Base-by-base conservation (phyloP, 35 echinoderm and acorn worm genomes). In the Hemicentrotus pulcherrimus region DNA sequence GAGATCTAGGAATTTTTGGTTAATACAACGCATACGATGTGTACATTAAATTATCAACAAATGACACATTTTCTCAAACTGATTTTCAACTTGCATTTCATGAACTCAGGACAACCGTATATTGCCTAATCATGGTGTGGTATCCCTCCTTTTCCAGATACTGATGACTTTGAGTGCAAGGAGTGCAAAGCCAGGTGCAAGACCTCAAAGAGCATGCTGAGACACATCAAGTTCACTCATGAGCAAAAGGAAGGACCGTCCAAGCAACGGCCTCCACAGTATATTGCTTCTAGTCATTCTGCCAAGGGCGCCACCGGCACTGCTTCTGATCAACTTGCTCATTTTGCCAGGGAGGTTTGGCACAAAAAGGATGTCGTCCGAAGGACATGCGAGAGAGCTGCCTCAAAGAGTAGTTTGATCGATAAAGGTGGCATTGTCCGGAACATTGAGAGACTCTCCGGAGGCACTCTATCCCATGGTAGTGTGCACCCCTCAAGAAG, bases 171-270 rank as follows among this genome's bases (percentile, higher is more conserved):
- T 41, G 11, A 90, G 46, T 90, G 88, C 88, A 90, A 11, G 32
- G 88, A 45, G 14, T 90, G 88, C 88, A 90, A 90, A 10, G 14
- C 11, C 46, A 33, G 88, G 31, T 90, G n/a, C 88, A 90, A 33
- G 32, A 90, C 32, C 32, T 33, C 88, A 45, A 90, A 90, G 88
- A 45, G 11, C 9, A 90, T 90, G 88, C 32, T 90, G 30, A 90
- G 88, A 90, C 88, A 90, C 46, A 90, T 90, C 32, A 41, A 45
- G 46, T 90, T 90, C 46, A 47, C 11, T 16, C 88, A 90, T 32
- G 88, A 90, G 14, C 32, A 33, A 9, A 9, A 90, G 32, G 46
- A 32, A 13, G 19, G 18, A 16, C 31, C 88, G 32, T 24, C 32
- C 19, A 33, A 33, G 0, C 88, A 3, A 32, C 10, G 2, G 50